Evolutionary conservation across 2,797 vertebrate genomes (phyloP).

Genomic region (Parauchenoglanis ngamensis): DNA sequence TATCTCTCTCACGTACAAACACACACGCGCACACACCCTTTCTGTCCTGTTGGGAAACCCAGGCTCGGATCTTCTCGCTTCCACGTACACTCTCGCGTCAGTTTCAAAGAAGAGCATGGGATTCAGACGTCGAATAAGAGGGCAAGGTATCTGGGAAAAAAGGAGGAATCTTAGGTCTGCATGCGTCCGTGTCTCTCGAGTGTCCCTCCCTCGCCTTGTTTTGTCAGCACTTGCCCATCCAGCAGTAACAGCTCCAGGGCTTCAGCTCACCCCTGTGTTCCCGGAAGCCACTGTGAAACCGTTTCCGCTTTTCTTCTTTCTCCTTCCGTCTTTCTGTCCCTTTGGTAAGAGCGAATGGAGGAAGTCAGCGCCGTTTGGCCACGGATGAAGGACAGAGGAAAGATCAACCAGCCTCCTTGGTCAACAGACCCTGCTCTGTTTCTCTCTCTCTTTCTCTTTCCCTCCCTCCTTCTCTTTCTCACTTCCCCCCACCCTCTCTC

Average conservation of each 20-base stretch:
- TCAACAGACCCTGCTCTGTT: slow-evolving; percentile 69
- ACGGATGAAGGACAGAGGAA: slow-evolving; percentile 58
- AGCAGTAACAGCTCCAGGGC: slow-evolving; percentile 67
- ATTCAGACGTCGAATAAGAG: not conserved
- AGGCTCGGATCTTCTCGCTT: slow-evolving; percentile 57
- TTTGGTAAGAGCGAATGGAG: slow-evolving; percentile 70
- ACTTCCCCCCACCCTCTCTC: slow-evolving; percentile 42
- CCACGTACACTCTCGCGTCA: slow-evolving; percentile 54
- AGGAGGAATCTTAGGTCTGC: slow-evolving; percentile 50
- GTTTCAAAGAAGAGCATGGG: slow-evolving; percentile 27
- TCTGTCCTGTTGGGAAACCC: slow-evolving; percentile 57
- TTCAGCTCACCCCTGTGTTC: slow-evolving; percentile 66
- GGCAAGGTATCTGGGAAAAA: slow-evolving; percentile 4
- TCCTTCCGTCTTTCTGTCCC: slow-evolving; percentile 59
- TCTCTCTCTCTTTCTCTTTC: slow-evolving; percentile 58
- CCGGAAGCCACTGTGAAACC: slow-evolving; percentile 69
- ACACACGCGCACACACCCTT: slow-evolving; percentile 23
- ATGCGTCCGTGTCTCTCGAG: slow-evolving; percentile 36
- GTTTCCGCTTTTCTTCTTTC: slow-evolving; percentile 46
- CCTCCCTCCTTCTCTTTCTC: slow-evolving; percentile 35
- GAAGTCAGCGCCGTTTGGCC: slow-evolving; percentile 64
- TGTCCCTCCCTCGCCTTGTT: slow-evolving; percentile 61
- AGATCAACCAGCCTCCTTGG: slow-evolving; percentile 66
- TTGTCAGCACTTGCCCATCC: slow-evolving; percentile 75
- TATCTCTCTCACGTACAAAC: slow-evolving; percentile 31